These are phyloP conservation scores for Phenganax marumi DNA, from an alignment of 92 coral and sea anemone genomes.

Conservation along the genomic window DNA sequence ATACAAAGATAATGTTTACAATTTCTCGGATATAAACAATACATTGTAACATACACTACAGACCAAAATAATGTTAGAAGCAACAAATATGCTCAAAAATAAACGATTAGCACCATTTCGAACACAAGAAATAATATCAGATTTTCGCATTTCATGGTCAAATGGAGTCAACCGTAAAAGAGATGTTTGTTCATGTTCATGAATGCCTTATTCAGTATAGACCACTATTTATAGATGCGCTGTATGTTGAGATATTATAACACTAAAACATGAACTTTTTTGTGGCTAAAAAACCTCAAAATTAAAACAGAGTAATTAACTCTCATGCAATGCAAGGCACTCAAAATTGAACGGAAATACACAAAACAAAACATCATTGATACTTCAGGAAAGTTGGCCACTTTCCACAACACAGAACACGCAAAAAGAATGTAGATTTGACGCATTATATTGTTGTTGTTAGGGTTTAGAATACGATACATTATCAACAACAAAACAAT, in stretches of 20 bases:
- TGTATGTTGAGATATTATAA: background rate
- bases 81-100: background rate
- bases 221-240: background rate
- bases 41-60: background rate
- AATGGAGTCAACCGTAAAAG: too few species aligned
- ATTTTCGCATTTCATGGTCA: too few species aligned
- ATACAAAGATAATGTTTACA: background rate
- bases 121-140: too few species aligned
- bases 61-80: background rate
- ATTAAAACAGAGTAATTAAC: conserved; percentile 20
- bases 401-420: background rate
- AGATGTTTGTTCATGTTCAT: too few species aligned
- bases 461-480: conserved; percentile 8
- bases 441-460: conserved; percentile 7
- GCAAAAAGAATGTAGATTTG: background rate
- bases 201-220: background rate
- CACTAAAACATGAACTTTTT: background rate
- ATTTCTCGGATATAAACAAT: conserved; percentile 4
- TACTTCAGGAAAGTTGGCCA: conserved; percentile 3
- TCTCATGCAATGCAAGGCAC: background rate
- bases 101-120: background rate
- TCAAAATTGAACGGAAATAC: conserved; percentile 1
- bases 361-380: conserved; percentile 3
- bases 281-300: conserved; percentile 19
- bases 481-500: background rate